These are phyloP conservation scores for Malurus alboscapulatus DNA, from an alignment of 2,113 vertebrate species.

Conservation along the genomic window DNA sequence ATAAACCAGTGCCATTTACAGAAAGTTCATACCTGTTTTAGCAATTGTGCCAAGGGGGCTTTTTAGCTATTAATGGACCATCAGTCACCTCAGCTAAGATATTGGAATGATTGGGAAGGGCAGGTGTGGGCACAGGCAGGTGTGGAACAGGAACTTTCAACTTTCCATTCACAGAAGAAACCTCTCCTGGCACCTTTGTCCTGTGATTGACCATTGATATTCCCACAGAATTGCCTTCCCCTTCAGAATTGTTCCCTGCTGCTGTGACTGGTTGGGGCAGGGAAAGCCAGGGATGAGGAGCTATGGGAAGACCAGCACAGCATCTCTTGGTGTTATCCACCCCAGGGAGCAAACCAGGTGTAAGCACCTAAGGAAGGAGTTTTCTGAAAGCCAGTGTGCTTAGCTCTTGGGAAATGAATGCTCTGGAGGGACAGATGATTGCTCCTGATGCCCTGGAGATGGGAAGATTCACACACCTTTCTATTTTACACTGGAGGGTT, in stretches of 20 bases:
- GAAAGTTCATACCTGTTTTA: constrained; percentile 10
- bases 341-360: neutral
- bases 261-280: neutral
- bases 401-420: neutral
- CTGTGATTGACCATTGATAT: neutral
- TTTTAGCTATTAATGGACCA: neutral
- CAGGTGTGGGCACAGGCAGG: neutral
- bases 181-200: neutral
- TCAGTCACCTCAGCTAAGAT: neutral
- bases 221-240: neutral
- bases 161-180: neutral
- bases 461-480: neutral
- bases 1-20: neutral
- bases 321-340: neutral
- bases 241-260: neutral
- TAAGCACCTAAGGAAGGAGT: neutral
- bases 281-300: neutral
- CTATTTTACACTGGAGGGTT: neutral
- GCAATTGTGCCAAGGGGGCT: neutral
- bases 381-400: neutral
- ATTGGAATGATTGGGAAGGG: neutral
- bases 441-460: neutral
- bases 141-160: neutral
- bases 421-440: neutral
- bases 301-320: neutral